These are phyloP conservation scores for Ectemnius lituratus DNA, from an alignment of 2,888 invertebrate genomes.

Conservation along the genomic window DNA sequence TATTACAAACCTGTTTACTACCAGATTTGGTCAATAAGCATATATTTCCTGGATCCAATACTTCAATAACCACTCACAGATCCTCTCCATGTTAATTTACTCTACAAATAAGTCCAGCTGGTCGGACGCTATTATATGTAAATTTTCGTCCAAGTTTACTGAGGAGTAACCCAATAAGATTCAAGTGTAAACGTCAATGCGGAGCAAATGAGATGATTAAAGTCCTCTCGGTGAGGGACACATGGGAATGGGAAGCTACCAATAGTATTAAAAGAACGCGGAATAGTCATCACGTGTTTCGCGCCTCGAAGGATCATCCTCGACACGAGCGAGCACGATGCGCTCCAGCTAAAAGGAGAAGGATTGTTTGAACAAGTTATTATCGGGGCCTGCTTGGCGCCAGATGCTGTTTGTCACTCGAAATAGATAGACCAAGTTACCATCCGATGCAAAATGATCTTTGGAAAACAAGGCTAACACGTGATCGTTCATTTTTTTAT, in stretches of 20 bases:
- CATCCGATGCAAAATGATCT: constrained; percentile 1
- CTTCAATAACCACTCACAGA: too few relatives aligned
- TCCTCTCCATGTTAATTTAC: too few relatives aligned
- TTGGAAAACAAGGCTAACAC: background rate
- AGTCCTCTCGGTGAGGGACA: background rate
- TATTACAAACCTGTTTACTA: too few relatives aligned
- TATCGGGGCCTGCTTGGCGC: constrained; percentile 32
- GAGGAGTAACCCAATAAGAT: background rate
- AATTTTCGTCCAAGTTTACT: too few relatives aligned
- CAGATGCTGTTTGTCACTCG: constrained; percentile 34
- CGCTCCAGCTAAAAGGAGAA: constrained; percentile 10
- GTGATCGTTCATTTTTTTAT: background rate
- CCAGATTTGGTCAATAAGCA: too few relatives aligned
- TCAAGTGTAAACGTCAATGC: background rate
- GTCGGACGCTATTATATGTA: too few relatives aligned
- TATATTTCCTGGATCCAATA: too few relatives aligned
- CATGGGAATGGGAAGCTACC: too few relatives aligned
- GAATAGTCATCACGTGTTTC: constrained; percentile 34
- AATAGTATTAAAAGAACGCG: constrained; percentile 4
- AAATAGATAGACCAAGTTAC: constrained; percentile 24
- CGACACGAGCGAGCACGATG: constrained; percentile 10
- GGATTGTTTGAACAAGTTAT: constrained; percentile 35
- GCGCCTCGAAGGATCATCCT: constrained; percentile 12
- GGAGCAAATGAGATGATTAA: constrained; percentile 7
- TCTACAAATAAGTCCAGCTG: too few relatives aligned